Evolutionary conservation across 2,888 invertebrate species (phyloP).

Genomic region (Osedax fenrisi): DNA sequence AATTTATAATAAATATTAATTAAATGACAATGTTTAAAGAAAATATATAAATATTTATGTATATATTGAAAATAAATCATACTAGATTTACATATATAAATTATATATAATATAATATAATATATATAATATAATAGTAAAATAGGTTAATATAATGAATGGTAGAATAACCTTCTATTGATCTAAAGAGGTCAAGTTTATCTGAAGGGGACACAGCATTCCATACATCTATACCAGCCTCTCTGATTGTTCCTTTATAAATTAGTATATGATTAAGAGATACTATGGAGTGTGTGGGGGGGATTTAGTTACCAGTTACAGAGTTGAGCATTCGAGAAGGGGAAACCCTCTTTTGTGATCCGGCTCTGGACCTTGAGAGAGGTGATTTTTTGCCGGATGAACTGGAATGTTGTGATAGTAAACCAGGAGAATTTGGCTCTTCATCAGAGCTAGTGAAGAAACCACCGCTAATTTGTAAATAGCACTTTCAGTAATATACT

Average conservation of each 20-base stretch:
- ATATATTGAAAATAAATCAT: no score
- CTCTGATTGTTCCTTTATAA: background rate
- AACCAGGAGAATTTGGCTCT: background rate
- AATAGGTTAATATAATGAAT: background rate
- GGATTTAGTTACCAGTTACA: background rate
- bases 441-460: background rate
- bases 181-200: conserved; percentile 84
- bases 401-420: background rate
- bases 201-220: conserved; percentile 54
- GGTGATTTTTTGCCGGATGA: background rate
- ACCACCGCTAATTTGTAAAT: no score
- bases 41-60: no score
- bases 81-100: no score
- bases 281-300: background rate
- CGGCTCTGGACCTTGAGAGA: background rate
- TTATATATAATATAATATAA: no score
- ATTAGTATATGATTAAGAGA: no score
- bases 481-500: no score
- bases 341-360: background rate
- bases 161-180: conserved; percentile 59
- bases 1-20: no score
- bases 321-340: background rate
- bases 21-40: no score
- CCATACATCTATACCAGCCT: conserved; percentile 35
- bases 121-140: background rate